Percentiles rank a stretch among this genome's conserved stretches.
Evolutionary conservation across 2,113 vertebrate genomes (phyloP).

Genomic region (Meles meles): DNA sequence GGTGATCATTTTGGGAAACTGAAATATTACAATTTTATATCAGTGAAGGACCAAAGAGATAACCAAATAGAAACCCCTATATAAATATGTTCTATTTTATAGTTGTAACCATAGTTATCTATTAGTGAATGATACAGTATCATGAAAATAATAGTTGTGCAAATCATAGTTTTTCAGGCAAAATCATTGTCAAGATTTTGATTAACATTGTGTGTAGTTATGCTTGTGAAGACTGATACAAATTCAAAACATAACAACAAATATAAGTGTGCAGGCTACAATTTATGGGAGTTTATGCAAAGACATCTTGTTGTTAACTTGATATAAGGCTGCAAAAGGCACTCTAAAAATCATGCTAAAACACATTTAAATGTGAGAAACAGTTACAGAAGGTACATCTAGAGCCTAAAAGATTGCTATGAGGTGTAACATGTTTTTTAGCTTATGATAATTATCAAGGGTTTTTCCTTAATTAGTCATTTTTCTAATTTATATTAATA

Average conservation of each 20-base stretch:
- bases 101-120: neutral
- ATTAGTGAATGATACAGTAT: neutral
- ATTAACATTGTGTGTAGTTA: neutral
- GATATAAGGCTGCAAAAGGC: neutral
- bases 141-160: neutral
- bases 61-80: neutral
- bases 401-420: neutral
- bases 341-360: neutral
- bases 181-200: neutral
- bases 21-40: neutral
- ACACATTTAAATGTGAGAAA: constrained; percentile 1
- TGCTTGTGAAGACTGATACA: neutral
- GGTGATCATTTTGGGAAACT: neutral
- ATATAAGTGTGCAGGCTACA: neutral
- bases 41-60: neutral
- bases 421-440: constrained; percentile 15
- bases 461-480: neutral
- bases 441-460: neutral
- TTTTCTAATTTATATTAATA: neutral
- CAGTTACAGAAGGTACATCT: neutral
- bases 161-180: neutral
- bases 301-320: neutral
- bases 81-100: neutral
- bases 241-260: neutral
- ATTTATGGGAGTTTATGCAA: neutral